Evolutionary conservation across 2,797 vertebrate species (phyloP).

Genomic region (Poeciliopsis gracilis): DNA sequence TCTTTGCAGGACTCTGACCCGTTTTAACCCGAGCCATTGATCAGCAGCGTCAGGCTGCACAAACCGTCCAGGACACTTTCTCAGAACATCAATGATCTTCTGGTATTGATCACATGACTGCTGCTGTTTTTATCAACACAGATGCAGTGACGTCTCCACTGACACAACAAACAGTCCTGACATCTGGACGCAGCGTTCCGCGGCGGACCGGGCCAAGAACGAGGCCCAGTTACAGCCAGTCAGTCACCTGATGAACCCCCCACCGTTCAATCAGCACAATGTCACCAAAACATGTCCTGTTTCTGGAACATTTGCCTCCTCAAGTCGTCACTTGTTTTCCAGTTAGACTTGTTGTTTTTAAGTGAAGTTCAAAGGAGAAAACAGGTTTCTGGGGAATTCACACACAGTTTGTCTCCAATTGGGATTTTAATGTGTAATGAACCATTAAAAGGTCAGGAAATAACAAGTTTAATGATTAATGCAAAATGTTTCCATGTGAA

Average conservation of each 20-base stretch:
- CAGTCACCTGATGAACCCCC: constrained; percentile 5
- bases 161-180: background rate
- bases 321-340: background rate
- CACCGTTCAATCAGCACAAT: background rate
- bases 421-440: background rate
- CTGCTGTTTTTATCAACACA: background rate
- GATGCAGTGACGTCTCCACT: background rate
- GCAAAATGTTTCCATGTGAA: background rate
- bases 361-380: background rate
- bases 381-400: background rate
- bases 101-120: constrained; percentile 14
- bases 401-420: background rate
- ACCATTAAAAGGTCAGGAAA: background rate
- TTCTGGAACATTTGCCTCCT: background rate
- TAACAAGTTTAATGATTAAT: constrained; percentile 5
- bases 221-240: background rate
- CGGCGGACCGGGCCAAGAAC: background rate
- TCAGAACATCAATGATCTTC: constrained; percentile 2
- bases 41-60: background rate
- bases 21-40: constrained; percentile 12
- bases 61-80: background rate
- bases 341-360: background rate
- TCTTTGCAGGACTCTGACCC: constrained; percentile 2
- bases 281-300: background rate
- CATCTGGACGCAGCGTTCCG: constrained; percentile 8